phyloP scores from a whole-genome alignment of 2,888 invertebrate species.

The Heteromurus nitidus region DNA sequence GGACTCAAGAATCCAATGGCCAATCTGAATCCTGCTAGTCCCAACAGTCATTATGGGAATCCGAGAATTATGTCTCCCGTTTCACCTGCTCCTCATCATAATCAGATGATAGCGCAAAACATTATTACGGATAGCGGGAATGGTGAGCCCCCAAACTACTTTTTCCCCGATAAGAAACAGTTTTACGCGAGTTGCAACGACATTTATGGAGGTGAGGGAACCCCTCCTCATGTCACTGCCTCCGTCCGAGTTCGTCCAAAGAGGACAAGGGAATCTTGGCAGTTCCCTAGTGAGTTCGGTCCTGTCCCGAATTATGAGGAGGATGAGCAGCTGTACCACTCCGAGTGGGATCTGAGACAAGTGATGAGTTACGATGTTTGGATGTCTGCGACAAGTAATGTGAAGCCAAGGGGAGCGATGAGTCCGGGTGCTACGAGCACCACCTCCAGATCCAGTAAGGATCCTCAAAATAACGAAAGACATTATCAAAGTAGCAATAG shows the following conservation, averaged over 20 bases:
- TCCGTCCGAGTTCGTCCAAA: constrained; percentile 71
- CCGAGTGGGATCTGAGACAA: constrained; percentile 72
- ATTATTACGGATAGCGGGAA: background rate
- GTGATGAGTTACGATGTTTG: constrained; percentile 73
- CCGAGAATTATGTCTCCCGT: background rate
- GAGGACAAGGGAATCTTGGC: constrained; percentile 70
- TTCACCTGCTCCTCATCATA: no score
- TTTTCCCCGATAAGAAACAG: constrained; percentile 72
- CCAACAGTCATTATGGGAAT: constrained; percentile 32
- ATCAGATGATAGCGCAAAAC: no score
- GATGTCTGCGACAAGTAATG: constrained; percentile 67
- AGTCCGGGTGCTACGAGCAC: constrained; percentile 7
- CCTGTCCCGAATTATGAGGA: constrained; percentile 72
- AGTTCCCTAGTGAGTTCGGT: constrained; percentile 69
- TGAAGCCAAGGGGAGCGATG: constrained; percentile 49
- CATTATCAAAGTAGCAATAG: constrained; percentile 39
- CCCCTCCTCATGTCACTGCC: constrained; percentile 67
- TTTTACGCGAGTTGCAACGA: constrained; percentile 72
- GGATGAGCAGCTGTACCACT: constrained; percentile 69
- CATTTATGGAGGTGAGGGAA: constrained; percentile 57
- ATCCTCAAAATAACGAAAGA: background rate
- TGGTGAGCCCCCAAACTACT: constrained; percentile 53
- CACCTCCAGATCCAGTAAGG: constrained; percentile 8
- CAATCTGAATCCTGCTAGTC: background rate
- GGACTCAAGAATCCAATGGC: constrained; percentile 56